phyloP scores from a whole-genome alignment of 2,888 invertebrate species.

The Cheilosia pagana region DNA sequence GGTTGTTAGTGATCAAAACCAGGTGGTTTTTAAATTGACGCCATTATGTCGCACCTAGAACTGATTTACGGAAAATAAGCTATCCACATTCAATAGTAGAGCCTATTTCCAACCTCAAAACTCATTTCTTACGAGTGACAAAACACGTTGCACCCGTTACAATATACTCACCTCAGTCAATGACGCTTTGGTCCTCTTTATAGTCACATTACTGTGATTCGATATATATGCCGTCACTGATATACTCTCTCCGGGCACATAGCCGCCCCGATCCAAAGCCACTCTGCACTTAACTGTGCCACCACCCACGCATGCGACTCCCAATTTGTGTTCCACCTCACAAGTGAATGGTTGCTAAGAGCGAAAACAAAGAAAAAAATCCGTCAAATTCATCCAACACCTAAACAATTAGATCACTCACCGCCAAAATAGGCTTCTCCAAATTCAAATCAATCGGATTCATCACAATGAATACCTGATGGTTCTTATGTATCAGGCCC shows the following conservation, averaged over 20 bases:
- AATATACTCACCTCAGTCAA: slow-evolving; percentile 86
- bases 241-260: slow-evolving; percentile 97
- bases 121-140: too few species aligned
- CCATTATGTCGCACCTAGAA: too few species aligned
- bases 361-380: slow-evolving; percentile 76
- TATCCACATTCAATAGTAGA: too few species aligned
- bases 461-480: slow-evolving; percentile 98
- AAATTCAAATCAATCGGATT: slow-evolving; percentile 96
- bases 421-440: slow-evolving; percentile 94
- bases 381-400: slow-evolving; percentile 21
- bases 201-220: slow-evolving; percentile 93
- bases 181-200: slow-evolving; percentile 93
- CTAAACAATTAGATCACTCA: slow-evolving; percentile 84
- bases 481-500: slow-evolving; percentile 96
- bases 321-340: slow-evolving; percentile 95
- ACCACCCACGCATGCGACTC: slow-evolving; percentile 93
- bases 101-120: too few species aligned
- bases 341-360: slow-evolving; percentile 93
- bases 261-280: slow-evolving; percentile 94
- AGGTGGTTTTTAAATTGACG: too few species aligned
- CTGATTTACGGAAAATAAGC: too few species aligned
- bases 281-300: slow-evolving; percentile 94
- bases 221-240: slow-evolving; percentile 92
- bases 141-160: neutral
- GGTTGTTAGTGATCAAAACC: too few species aligned